Evolutionary conservation across 2,888 invertebrate species (phyloP).

Genomic region (Acanthosoma haemorrhoidale): DNA sequence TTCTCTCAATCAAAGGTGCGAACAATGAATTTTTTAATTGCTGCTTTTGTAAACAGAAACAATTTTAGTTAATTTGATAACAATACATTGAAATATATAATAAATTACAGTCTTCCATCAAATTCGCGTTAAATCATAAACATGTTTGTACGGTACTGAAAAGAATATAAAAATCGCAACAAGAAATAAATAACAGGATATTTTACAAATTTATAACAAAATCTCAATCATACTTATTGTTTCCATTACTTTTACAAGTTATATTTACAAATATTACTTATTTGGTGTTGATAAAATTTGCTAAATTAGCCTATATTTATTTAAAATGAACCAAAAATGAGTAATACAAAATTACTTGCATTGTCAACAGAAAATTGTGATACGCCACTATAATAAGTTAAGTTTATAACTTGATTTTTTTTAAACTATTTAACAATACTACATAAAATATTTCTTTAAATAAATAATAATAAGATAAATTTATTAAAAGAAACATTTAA

Average conservation of each 20-base stretch:
- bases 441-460: constrained; percentile 25
- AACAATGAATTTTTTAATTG: neutral
- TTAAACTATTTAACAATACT: constrained; percentile 14
- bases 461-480: too few species aligned
- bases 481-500: too few species aligned
- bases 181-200: constrained; percentile 25
- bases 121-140: constrained; percentile 10
- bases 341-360: neutral
- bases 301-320: constrained; percentile 24
- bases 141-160: constrained; percentile 15
- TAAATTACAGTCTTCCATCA: constrained; percentile 10
- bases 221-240: constrained; percentile 17
- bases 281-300: constrained; percentile 28
- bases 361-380: neutral
- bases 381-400: constrained; percentile 13
- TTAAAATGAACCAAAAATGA: neutral
- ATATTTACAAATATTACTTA: constrained; percentile 19
- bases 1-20: too few species aligned
- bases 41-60: neutral
- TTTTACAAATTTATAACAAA: constrained; percentile 20
- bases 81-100: neutral
- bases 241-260: neutral
- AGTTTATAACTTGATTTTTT: constrained; percentile 4
- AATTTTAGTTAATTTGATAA: neutral
- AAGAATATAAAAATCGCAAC: constrained; percentile 9